Conservation (phyloP, 2,797 vertebrate species). For the Fundulus diaphanus region DNA sequence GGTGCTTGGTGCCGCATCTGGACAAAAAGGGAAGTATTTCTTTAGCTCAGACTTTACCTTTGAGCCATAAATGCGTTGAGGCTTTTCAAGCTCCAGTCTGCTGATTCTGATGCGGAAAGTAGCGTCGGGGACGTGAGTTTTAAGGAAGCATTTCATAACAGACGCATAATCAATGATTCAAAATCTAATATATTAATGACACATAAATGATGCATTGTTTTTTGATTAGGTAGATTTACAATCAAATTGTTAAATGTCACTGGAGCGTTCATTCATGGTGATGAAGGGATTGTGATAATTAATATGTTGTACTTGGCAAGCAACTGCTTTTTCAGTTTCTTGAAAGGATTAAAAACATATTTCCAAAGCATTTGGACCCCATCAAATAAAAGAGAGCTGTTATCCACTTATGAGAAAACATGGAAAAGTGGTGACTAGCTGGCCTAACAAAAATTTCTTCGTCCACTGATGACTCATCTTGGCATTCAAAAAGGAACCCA, state of each 20-base stretch:
- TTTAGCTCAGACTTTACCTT: constrained; percentile 64
- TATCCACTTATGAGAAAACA: no score
- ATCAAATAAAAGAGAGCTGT: no score
- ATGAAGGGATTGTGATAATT: constrained; percentile 65
- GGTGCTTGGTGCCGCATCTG: constrained; percentile 61
- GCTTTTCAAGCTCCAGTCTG: constrained; percentile 54
- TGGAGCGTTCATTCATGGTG: constrained; percentile 54
- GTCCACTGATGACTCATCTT: no score
- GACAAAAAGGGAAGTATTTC: constrained; percentile 56
- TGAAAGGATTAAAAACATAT: constrained; percentile 3
- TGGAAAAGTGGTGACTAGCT: no score
- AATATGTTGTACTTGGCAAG: constrained; percentile 47
- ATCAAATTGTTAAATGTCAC: constrained; percentile 68
- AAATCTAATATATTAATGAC: constrained; percentile 70
- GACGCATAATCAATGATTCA: constrained; percentile 74
- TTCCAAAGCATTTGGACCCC: no score
- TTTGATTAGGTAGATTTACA: constrained; percentile 70
- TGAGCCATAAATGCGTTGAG: constrained; percentile 54
- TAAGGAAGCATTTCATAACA: constrained; percentile 76
- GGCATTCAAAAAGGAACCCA: no score
- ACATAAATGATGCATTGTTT: constrained; percentile 72
- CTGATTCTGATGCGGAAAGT: constrained; percentile 63
- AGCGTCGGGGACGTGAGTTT: constrained; percentile 59
- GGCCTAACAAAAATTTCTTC: no score
- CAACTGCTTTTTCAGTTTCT: constrained; percentile 14